Conservation (phyloP, 2,888 invertebrate genomes). For the Clanis bilineata region DNA sequence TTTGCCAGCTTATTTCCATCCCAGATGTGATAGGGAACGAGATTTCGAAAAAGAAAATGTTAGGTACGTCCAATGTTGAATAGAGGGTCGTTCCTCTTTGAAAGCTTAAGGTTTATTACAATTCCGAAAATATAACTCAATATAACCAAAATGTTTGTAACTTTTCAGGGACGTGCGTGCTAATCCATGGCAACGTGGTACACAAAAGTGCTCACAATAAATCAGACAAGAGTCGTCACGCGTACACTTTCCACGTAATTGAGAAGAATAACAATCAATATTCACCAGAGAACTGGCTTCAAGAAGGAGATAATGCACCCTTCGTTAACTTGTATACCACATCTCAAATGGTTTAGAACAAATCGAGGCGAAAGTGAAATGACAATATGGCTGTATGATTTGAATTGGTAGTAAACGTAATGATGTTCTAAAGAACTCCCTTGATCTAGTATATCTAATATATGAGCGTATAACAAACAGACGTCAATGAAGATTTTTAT, state of each 20-base stretch:
- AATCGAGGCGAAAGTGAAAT: background rate
- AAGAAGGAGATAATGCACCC: slow-evolving; percentile 85
- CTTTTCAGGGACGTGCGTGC: slow-evolving; percentile 88
- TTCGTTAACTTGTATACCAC: slow-evolving; percentile 87
- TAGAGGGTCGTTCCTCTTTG: too few relatives aligned
- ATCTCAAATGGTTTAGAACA: slow-evolving; percentile 76
- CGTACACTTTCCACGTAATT: slow-evolving; percentile 97
- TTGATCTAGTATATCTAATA: too few relatives aligned
- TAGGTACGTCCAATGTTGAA: too few relatives aligned
- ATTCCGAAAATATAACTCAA: background rate
- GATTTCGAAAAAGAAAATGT: too few relatives aligned
- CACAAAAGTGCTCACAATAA: slow-evolving; percentile 95
- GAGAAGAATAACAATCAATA: slow-evolving; percentile 90
- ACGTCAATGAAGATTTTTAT: background rate
- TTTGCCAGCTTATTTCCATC: too few relatives aligned
- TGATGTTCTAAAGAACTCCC: too few relatives aligned
- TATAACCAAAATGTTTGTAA: background rate
- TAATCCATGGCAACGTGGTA: slow-evolving; percentile 96
- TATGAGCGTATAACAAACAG: background rate
- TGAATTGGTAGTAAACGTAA: too few relatives aligned
- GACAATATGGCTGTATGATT: background rate
- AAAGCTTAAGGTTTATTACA: too few relatives aligned
- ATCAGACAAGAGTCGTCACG: slow-evolving; percentile 92
- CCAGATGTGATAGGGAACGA: too few relatives aligned
- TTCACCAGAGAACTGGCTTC: slow-evolving; percentile 93